Evolutionary conservation across 2,113 vertebrate species (phyloP), one percentile per base, ranked within the genome.

Genomic region (Colaptes auratus): DNA sequence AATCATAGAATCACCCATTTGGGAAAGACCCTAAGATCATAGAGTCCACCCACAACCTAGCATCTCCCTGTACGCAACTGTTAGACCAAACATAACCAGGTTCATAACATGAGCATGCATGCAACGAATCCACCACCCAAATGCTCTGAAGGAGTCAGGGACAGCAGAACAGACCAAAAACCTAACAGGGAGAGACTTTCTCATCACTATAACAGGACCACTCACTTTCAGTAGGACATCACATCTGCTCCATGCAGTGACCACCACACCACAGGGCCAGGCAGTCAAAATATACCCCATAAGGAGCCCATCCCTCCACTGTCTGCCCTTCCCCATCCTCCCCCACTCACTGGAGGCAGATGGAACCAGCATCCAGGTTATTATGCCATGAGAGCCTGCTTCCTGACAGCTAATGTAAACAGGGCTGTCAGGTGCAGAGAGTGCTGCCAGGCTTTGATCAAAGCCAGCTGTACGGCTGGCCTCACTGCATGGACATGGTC

Each of bases 391-490:
- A 0, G 8, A 90, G 60, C 82, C 63, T 2, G 1, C 13, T 60
- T 10, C 44, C 44, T 58, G 1, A 11, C 0, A 0, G 31, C 10
- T 64, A 81, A 88, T 4, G 19, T 70, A 90, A 95, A 93, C 90
- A 79, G 86, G 76, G 82, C 76, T 86, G 90, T 81, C 7, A 33
- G 83, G 69, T 3, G 16, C 42, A 0, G 69, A 2, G 2, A 81
- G 93, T 2, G 69, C 95, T 75, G 70, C 76, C 58, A 56, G 88
- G 66, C 88, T 96, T 95, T 79, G 92, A 96, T 90, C 93, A 92
- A 72, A 89, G 53, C 75, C 95, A 94, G 82, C 78, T 93, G 91
- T 35, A 2, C 2, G 2, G 25, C 70, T 15, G 0, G 33, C 24
- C 64, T 82, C 19, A 1, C 80, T 16, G 5, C 36, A 6, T 0